Percentiles rank a stretch among this genome's conserved stretches.
phyloP scores from a whole-genome alignment of 23 tunicate genomes.

The Botrylloides violaceus region DNA sequence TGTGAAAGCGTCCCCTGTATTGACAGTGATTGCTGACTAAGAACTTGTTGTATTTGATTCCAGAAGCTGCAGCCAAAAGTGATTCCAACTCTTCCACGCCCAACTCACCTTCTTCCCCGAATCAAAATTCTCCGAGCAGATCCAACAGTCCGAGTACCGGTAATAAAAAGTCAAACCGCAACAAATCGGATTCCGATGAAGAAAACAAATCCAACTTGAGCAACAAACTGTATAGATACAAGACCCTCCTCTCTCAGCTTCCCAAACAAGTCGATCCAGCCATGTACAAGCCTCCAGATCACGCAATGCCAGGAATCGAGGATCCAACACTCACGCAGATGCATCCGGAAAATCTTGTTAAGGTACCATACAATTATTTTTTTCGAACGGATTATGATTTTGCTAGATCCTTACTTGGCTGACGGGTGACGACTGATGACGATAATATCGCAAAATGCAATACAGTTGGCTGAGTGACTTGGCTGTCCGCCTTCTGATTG shows the following conservation, averaged over 20 bases:
- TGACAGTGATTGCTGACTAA: no score
- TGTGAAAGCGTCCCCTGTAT: no score
- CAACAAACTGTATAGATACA: conserved; percentile 8
- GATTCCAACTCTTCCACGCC: conserved; percentile 8
- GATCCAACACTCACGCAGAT: conserved; percentile 51
- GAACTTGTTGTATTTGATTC: no score
- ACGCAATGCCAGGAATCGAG: conserved; percentile 68
- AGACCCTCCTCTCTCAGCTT: conserved; percentile 4
- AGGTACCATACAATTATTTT: no score
- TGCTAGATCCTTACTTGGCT: no score
- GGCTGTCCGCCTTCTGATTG: no score
- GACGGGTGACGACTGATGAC: no score
- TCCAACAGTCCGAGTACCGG: conserved; percentile 23
- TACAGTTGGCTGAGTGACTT: no score
- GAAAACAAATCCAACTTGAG: conserved; percentile 12
- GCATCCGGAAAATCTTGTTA: conserved; percentile 41
- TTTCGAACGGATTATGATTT: no score
- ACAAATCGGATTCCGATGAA: conserved; percentile 16
- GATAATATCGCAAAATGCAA: no score
- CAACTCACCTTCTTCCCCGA: conserved; percentile 21
- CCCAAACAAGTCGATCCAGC: conserved; percentile 20
- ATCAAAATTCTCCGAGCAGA: conserved; percentile 12
- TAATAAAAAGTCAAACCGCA: conserved; percentile 13
- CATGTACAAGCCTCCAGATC: conserved; percentile 74
- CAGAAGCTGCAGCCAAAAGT: conserved; percentile 8